phyloP scores from a whole-genome alignment of 2,888 invertebrate species.

The Leucozona laternaria region DNA sequence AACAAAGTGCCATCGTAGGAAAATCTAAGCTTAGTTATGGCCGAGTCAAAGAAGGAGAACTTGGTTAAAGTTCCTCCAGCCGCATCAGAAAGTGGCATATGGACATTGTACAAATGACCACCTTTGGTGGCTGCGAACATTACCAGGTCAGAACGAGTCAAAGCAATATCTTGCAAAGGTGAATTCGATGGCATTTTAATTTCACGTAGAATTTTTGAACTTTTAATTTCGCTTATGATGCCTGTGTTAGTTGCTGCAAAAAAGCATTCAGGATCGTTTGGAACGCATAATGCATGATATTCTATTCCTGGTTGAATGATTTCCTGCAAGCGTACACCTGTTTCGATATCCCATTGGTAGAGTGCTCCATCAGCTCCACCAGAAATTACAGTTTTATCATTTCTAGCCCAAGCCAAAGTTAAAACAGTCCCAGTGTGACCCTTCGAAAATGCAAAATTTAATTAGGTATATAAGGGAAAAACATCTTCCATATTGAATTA shows the following conservation, averaged over 20 bases:
- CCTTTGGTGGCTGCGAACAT: constrained; percentile 91
- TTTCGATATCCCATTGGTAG: constrained; percentile 94
- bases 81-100: constrained; percentile 84
- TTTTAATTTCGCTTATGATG: constrained; percentile 80
- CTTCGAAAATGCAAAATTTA: constrained; percentile 84
- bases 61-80: constrained; percentile 81
- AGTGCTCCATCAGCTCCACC: constrained; percentile 95
- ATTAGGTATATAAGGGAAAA: not conserved
- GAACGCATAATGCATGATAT: constrained; percentile 87
- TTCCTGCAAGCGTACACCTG: constrained; percentile 90
- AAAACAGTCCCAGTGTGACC: constrained; percentile 90
- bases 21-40: constrained; percentile 87
- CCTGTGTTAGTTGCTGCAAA: constrained; percentile 82
- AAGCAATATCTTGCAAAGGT: constrained; percentile 84
- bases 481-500: no score
- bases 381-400: constrained; percentile 91
- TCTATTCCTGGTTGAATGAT: constrained; percentile 91
- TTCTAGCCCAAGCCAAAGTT: constrained; percentile 81
- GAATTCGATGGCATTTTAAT: constrained; percentile 79
- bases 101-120: constrained; percentile 91
- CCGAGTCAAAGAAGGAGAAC: constrained; percentile 84
- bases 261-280: constrained; percentile 81
- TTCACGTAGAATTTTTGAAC: constrained; percentile 81
- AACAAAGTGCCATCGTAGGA: constrained; percentile 91
- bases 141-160: constrained; percentile 92